phyloP scores from a whole-genome alignment of 2,797 vertebrate species.

The Cossypha heuglini region DNA sequence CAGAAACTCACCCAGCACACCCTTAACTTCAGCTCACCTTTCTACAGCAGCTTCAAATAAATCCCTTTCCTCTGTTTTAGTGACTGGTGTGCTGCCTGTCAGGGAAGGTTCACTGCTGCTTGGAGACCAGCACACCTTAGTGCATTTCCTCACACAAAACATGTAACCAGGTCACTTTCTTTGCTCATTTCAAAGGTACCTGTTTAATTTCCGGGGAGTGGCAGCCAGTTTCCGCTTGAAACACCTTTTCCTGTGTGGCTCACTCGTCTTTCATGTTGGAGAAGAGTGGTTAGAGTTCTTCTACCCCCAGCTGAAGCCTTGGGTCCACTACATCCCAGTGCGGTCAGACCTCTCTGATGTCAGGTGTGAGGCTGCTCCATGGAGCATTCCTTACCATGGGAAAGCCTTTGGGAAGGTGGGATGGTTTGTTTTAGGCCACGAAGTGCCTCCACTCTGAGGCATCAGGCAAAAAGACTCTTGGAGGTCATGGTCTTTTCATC shows the following conservation, averaged over 20 bases:
- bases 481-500: not conserved
- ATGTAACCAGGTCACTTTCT: not conserved
- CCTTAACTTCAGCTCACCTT: not conserved
- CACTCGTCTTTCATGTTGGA: conserved; percentile 93
- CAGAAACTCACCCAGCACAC: not conserved
- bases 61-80: not conserved
- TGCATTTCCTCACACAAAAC: not conserved
- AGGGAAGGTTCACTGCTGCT: not conserved
- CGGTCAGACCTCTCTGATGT: conserved; percentile 89
- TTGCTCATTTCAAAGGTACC: conserved; percentile 79
- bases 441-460: not conserved
- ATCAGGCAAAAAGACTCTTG: not conserved
- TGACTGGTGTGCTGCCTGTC: not conserved
- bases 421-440: not conserved
- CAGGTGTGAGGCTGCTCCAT: conserved; percentile 73
- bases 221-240: conserved; percentile 97
- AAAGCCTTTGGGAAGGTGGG: not conserved
- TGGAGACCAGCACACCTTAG: not conserved
- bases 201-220: conserved; percentile 97
- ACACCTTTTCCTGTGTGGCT: conserved; percentile 95
- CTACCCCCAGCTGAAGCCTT: conserved; percentile 90
- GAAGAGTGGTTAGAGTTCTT: conserved; percentile 97
- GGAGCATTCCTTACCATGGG: accelerated
- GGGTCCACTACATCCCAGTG: conserved; percentile 95
- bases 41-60: not conserved